Conservation (phyloP, 1,140 invertebrate genomes). For the Drosophila mauritiana region DNA sequence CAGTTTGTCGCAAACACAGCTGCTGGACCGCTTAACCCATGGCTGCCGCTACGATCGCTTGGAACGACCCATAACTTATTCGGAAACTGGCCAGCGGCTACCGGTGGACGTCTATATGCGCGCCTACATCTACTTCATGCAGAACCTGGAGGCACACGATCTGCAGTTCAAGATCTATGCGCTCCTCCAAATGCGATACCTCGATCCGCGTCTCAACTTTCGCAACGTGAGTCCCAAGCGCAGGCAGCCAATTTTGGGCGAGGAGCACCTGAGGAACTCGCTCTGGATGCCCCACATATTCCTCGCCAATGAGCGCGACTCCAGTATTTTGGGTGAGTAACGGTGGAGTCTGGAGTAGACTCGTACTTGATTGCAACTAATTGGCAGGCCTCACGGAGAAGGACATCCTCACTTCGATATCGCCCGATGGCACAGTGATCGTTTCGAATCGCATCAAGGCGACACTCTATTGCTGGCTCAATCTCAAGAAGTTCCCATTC, state of each 20-base stretch:
- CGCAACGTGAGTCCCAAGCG: conserved; percentile 88
- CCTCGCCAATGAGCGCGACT: conserved; percentile 92
- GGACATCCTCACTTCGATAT: conserved; percentile 91
- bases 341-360: no score
- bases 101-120: conserved; percentile 88
- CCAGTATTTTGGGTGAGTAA: conserved; percentile 84
- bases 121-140: conserved; percentile 91
- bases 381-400: conserved; percentile 88
- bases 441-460: conserved; percentile 91
- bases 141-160: conserved; percentile 91
- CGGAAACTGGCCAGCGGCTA: conserved; percentile 66
- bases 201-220: conserved; percentile 89
- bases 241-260: conserved; percentile 88
- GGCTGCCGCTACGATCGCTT: conserved; percentile 91
- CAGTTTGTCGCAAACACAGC: conserved; percentile 89
- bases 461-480: conserved; percentile 92
- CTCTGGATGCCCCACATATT: conserved; percentile 94
- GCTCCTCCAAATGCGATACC: conserved; percentile 90
- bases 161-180: conserved; percentile 93
- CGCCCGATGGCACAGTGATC: conserved; percentile 90
- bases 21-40: conserved; percentile 88
- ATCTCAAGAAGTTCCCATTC: conserved; percentile 93
- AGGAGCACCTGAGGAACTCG: conserved; percentile 88
- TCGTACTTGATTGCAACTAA: no score
- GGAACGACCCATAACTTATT: conserved; percentile 87